phyloP scores from a whole-genome alignment of 2,888 invertebrate species.

The Flexamia atlantica region DNA sequence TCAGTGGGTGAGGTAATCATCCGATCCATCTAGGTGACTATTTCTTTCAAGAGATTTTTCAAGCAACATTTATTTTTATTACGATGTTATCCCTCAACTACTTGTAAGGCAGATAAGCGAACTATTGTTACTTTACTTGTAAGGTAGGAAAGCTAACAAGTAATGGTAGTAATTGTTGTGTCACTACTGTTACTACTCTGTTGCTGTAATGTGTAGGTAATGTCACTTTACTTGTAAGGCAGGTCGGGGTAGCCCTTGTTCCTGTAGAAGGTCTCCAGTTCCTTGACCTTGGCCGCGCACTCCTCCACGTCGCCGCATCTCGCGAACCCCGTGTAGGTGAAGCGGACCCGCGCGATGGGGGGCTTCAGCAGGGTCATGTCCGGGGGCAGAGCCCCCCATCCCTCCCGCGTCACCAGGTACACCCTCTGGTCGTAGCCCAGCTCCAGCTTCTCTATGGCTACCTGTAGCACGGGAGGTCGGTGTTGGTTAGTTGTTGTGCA shows the following conservation, averaged over 20 bases:
- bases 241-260: slow-evolving; percentile 35
- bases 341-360: neutral
- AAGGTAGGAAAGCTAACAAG: no score
- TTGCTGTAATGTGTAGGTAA: no score
- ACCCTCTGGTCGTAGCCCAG: slow-evolving; percentile 6
- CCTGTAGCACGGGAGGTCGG: no score
- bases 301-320: neutral
- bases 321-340: slow-evolving; percentile 13
- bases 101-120: neutral
- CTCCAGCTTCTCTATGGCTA: neutral
- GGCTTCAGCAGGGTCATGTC: slow-evolving; percentile 8
- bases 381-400: slow-evolving; percentile 34
- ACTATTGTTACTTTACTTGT: no score
- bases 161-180: no score
- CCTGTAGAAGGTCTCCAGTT: slow-evolving; percentile 15
- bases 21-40: no score
- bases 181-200: no score
- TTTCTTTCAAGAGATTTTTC: neutral
- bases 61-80: neutral
- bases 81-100: neutral
- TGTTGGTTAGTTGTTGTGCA: no score
- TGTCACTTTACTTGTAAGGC: slow-evolving; percentile 32
- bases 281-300: neutral
- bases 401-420: neutral
- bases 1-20: neutral